Conservation (phyloP, 1,140 invertebrate species). For the Megalonaias nervosa region DNA sequence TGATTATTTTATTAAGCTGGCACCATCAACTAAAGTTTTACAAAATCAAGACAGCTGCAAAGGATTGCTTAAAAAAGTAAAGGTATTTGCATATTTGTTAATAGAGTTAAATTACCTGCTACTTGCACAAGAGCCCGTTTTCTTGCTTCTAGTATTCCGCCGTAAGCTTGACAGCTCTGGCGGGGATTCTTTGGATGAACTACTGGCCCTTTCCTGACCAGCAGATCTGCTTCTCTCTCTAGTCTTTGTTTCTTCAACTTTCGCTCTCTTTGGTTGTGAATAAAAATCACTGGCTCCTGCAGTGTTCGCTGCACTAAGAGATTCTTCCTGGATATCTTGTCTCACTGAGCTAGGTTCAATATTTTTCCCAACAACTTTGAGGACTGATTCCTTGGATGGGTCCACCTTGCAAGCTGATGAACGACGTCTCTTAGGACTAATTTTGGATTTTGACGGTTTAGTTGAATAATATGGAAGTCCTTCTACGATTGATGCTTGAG, state of each 20-base stretch:
- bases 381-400: constrained; percentile 7
- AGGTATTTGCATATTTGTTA: neutral
- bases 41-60: neutral
- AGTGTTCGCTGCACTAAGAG: constrained; percentile 2
- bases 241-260: constrained; percentile 5
- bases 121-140: constrained; percentile 84
- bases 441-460: neutral
- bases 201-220: constrained; percentile 1
- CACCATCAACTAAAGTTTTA: too few relatives aligned
- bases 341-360: constrained; percentile 12
- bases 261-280: constrained; percentile 15
- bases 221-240: constrained; percentile 15
- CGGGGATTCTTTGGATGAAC: constrained; percentile 23
- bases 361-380: constrained; percentile 19
- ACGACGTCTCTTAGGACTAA: constrained; percentile 4
- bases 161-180: constrained; percentile 59
- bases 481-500: constrained; percentile 25
- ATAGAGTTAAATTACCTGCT: constrained; percentile 71
- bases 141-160: constrained; percentile 69
- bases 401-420: constrained; percentile 26
- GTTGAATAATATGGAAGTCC: constrained; percentile 19
- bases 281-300: constrained; percentile 1
- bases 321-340: constrained; percentile 16
- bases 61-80: neutral
- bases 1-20: too few relatives aligned